These are phyloP conservation scores for Heliornis fulica DNA, from an alignment of 2,113 vertebrate species.

Conservation along the genomic window DNA sequence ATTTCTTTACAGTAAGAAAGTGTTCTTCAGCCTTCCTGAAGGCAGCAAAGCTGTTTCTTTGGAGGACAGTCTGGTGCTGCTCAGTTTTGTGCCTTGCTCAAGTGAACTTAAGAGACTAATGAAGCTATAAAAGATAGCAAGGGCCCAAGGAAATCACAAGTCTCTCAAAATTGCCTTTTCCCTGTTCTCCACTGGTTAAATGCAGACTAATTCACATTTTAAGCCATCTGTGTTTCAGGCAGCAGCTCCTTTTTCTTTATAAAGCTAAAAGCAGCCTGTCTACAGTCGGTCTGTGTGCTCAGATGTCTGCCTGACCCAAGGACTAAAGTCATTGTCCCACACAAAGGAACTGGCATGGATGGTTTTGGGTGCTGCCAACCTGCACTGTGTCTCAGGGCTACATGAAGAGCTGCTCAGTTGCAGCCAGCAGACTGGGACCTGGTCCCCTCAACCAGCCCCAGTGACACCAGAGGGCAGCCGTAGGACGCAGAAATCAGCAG, in stretches of 20 bases:
- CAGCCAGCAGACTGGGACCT: not conserved
- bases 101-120: not conserved
- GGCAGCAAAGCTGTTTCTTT: not conserved
- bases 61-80: not conserved
- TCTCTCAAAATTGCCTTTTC: not conserved
- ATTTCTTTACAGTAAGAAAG: not conserved
- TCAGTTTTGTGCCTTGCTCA: not conserved
- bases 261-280: not conserved
- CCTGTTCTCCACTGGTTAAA: not conserved
- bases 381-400: not conserved
- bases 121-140: not conserved
- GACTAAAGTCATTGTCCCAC: not conserved
- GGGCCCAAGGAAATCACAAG: not conserved
- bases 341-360: not conserved
- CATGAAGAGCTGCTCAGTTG: not conserved
- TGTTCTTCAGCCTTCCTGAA: not conserved
- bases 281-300: not conserved
- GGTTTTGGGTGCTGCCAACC: not conserved
- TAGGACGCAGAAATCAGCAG: not conserved
- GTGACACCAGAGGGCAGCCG: conserved; percentile 13
- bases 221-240: not conserved
- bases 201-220: not conserved
- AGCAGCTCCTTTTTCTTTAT: not conserved
- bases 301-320: not conserved
- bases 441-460: not conserved